Evolutionary conservation across 1,140 invertebrate species (phyloP).

Genomic region (Patella vulgata): DNA sequence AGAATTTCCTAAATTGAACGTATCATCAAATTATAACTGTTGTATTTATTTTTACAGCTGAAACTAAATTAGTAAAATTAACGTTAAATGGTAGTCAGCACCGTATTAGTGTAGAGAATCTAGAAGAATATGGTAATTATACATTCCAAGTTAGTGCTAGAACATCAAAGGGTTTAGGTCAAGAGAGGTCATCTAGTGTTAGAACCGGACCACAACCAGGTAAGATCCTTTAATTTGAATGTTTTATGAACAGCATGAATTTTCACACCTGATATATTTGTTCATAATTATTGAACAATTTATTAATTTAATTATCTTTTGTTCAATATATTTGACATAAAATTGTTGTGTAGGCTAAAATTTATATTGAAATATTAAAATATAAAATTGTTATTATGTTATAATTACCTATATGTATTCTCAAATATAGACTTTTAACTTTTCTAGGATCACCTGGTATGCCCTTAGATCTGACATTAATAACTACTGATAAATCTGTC

Average conservation of each 20-base stretch:
- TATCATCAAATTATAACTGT: no score
- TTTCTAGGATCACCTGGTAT: conserved; percentile 81
- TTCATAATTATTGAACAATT: no score
- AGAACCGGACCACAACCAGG: conserved; percentile 90
- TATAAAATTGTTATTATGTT: no score
- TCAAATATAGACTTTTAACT: no score
- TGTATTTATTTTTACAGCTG: conserved; percentile 57
- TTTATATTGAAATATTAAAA: no score
- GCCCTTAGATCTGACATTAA: conserved; percentile 76
- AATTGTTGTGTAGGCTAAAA: no score
- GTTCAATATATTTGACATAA: no score
- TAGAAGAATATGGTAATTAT: conserved; percentile 93
- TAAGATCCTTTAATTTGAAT: conserved; percentile 12
- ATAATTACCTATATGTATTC: no score
- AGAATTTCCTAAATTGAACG: no score
- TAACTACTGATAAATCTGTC: conserved; percentile 84
- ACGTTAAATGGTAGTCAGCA: conserved; percentile 76
- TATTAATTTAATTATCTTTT: no score
- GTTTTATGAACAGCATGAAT: conserved; percentile 1
- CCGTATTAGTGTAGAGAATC: conserved; percentile 76
- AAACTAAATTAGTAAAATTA: conserved; percentile 89
- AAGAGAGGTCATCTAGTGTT: conserved; percentile 77
- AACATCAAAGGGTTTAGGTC: conserved; percentile 73
- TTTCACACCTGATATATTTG: no score
- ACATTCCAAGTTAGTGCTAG: conserved; percentile 90